Base-by-base conservation (phyloP, 2,113 vertebrate genomes). In the Rhinopithecus roxellana region DNA sequence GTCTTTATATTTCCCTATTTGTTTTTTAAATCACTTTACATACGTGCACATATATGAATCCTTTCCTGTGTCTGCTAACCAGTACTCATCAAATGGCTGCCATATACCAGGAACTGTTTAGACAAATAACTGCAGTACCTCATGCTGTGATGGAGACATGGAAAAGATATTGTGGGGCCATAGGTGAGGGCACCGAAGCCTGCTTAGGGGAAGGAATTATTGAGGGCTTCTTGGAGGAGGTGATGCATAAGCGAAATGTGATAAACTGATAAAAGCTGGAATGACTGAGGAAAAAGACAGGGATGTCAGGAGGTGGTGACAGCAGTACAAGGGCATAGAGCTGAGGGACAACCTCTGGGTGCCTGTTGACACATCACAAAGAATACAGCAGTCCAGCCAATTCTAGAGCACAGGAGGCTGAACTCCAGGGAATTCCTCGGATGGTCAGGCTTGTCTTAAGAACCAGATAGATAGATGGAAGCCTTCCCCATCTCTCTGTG, bases 1-100 rank as follows among this genome's bases (percentile, higher is more conserved):
- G 59, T 94, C 77, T 95, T 77, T 67, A 32, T 55, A 52, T 78
- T 81, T 86, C 92, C 59, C 38, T n/a, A 25, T n/a, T 79, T 82
- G 20, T 1, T 38, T 6, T 80, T 57, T 67, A 78, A 83, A 92
- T 67, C 48, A 32, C 16, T 59, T 85, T 52, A 23, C 12, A 3
- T 77, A 27, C 7, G 12, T 38, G 2, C 20, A 25, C 23, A 43
- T 75, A 8, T 38, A 27, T 52, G 61, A 50, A 38, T 27, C 72
- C 43, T 38, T 85, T 38, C 14, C 22, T 70, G 5, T 8, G 30
- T 61, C 32, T 70, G 35, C 78, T 77, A 79, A 70, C 52, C 8
- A 23, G 22, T 50, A 18, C 64, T 83, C 64, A 30, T 0, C 0
- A 35, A 48, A 16, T 78, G 59, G 10, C 50, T 64, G 0, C 72